Evolutionary conservation across 2,113 vertebrate genomes (phyloP).

Genomic region (Nycticorax nycticorax): DNA sequence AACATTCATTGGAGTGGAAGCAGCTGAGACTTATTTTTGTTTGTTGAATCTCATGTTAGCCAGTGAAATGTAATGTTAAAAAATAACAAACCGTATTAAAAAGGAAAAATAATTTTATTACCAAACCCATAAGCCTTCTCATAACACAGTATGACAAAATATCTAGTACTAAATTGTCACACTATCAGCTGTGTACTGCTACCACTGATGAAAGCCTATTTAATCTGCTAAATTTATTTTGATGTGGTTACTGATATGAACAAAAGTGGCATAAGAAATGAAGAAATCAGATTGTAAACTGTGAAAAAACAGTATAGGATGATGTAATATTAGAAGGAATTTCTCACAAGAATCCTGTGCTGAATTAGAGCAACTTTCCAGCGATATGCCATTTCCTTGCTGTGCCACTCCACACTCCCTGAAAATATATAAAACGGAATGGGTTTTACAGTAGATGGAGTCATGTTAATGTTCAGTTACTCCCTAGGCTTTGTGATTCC

Average conservation of each 20-base stretch:
- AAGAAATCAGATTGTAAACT: constrained; percentile 38
- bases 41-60: neutral
- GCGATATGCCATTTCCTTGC: constrained; percentile 62
- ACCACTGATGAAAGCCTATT: constrained; percentile 8
- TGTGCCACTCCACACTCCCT: constrained; percentile 58
- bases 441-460: constrained; percentile 54
- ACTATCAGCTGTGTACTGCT: neutral
- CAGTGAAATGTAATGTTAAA: neutral
- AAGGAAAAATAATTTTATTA: neutral
- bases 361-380: constrained; percentile 66
- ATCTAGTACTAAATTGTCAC: neutral
- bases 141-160: neutral
- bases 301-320: constrained; percentile 36
- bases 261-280: constrained; percentile 26
- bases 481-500: constrained; percentile 30
- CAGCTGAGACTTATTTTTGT: neutral
- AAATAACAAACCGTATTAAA: neutral
- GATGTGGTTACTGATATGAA: constrained; percentile 14
- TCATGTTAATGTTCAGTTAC: constrained; percentile 27
- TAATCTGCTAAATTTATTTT: neutral
- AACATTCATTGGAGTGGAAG: neutral
- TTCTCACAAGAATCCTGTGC: constrained; percentile 66
- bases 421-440: constrained; percentile 66
- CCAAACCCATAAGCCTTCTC: neutral
- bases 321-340: constrained; percentile 61